These are phyloP conservation scores for Genyomyrus donnyi DNA, from an alignment of 2,113 vertebrate species.

Conservation along the genomic window DNA sequence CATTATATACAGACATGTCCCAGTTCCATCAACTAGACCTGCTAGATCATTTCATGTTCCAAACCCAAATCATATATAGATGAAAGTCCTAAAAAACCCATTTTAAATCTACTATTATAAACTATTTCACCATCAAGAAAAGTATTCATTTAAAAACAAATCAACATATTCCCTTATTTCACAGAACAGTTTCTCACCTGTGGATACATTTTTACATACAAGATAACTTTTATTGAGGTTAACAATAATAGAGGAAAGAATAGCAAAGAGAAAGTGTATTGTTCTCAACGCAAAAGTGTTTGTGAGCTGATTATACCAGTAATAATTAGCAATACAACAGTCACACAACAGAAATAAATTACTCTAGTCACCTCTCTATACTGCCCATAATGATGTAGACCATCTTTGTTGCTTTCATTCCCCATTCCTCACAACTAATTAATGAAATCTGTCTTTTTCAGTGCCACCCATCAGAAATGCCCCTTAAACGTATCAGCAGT, in stretches of 20 bases:
- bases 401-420: neutral
- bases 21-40: constrained; percentile 11
- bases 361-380: neutral
- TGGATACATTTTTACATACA: neutral
- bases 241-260: constrained; percentile 11
- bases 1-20: constrained; percentile 7
- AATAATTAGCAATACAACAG: neutral
- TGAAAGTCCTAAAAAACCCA: neutral
- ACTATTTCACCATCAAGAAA: constrained; percentile 8
- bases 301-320: neutral
- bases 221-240: neutral
- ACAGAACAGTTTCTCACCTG: constrained; percentile 15
- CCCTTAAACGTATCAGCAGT: neutral
- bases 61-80: constrained; percentile 5
- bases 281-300: neutral
- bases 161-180: constrained; percentile 1
- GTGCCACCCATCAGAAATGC: neutral
- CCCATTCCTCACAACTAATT: neutral
- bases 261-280: neutral
- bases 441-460: neutral
- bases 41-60: constrained; percentile 1
- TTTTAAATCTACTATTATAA: constrained; percentile 12
- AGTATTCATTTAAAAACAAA: constrained; percentile 8
- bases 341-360: constrained; percentile 3
- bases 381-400: neutral